A percentile compares a stretch with the other conserved stretches of the same genome.
phyloP scores from a whole-genome alignment of 1,140 invertebrate genomes.

The Globodera ellingtonae region DNA sequence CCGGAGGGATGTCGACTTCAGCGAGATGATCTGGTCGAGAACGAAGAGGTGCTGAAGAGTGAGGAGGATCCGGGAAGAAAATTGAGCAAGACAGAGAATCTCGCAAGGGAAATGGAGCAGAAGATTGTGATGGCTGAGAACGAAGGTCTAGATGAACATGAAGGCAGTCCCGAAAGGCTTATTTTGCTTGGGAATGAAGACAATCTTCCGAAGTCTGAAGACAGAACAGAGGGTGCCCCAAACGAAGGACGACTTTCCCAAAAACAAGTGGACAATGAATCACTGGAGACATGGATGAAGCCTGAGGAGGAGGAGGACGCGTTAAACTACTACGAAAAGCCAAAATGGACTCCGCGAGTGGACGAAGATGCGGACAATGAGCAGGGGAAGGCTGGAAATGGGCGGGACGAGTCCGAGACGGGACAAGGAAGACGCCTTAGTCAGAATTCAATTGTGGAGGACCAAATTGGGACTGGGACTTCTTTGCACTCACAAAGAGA shows the following conservation, averaged over 20 bases:
- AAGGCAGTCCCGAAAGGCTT: no score
- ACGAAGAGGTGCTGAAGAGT: neutral
- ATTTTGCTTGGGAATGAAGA: no score
- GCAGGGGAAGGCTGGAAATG: neutral
- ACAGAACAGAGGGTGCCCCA: neutral
- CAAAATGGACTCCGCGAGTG: neutral
- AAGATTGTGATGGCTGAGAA: neutral
- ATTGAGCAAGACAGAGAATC: neutral
- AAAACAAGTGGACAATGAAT: neutral
- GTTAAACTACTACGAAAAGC: slow-evolving; percentile 6
- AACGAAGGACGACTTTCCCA: neutral
- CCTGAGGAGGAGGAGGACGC: neutral
- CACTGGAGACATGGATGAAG: slow-evolving; percentile 1
- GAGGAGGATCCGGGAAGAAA: neutral
- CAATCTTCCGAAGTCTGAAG: neutral
- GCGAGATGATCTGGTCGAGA: neutral
- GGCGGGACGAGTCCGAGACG: neutral
- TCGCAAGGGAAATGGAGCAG: neutral
- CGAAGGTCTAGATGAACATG: neutral
- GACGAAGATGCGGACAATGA: neutral
- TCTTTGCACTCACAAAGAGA: no score
- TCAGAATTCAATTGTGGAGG: neutral
- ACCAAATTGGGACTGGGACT: no score
- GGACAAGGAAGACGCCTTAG: neutral
- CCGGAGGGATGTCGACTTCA: neutral